Conservation (phyloP, 2,113 vertebrate species). For the Glaucomys volans region DNA sequence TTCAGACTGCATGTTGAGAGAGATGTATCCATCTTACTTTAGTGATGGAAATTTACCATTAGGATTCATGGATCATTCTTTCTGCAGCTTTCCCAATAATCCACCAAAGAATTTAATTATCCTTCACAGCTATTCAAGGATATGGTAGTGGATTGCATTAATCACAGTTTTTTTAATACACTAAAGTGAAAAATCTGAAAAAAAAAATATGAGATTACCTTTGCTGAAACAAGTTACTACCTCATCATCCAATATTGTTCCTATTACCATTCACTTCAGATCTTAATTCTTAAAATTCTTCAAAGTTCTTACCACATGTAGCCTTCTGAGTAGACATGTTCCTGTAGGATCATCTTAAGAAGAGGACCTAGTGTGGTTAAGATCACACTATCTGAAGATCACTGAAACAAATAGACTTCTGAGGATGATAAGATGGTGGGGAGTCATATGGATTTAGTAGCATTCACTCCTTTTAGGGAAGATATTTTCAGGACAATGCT, state of each 20-base stretch:
- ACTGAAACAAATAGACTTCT: neutral
- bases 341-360: neutral
- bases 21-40: neutral
- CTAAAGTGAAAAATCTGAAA: neutral
- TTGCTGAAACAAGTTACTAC: neutral
- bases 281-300: slow-evolving; percentile 21
- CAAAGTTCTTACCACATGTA: neutral
- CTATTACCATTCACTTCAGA: neutral
- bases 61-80: neutral
- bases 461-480: neutral
- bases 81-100: neutral
- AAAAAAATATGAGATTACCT: slow-evolving; percentile 9
- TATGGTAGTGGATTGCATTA: neutral
- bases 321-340: neutral
- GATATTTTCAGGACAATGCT: neutral
- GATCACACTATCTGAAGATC: neutral
- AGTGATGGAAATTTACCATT: neutral
- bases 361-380: neutral
- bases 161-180: neutral
- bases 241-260: neutral
- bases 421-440: neutral
- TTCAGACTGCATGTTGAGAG: neutral
- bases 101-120: neutral
- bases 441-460: neutral
- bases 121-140: neutral